Percentiles rank a stretch among this genome's conserved stretches.
Conservation (phyloP, 1,140 invertebrate species). For the Homarus americanus region DNA sequence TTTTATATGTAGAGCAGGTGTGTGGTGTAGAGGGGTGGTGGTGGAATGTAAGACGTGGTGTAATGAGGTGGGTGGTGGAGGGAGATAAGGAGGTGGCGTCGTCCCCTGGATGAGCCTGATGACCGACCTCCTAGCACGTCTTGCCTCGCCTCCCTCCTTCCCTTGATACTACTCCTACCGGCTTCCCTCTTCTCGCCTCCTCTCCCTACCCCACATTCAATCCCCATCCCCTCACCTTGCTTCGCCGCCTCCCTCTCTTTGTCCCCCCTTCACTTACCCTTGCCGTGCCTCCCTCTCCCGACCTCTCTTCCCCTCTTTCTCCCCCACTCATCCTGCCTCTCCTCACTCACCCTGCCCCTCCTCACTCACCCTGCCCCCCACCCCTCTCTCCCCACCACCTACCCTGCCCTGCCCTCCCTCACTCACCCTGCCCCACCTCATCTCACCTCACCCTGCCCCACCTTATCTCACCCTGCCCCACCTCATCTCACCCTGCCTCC, state of each 20-base stretch:
- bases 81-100: too few relatives aligned
- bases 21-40: too few relatives aligned
- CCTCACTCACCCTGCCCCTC: neutral
- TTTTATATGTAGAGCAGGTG: too few relatives aligned
- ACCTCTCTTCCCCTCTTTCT: slow-evolving; percentile 24
- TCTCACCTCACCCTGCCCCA: neutral
- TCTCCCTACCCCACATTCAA: neutral
- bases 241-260: slow-evolving; percentile 5
- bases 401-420: neutral
- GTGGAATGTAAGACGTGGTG: too few relatives aligned
- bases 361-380: neutral
- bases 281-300: slow-evolving; percentile 12
- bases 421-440: neutral
- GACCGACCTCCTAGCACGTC: too few relatives aligned
- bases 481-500: neutral
- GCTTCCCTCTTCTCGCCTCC: slow-evolving; percentile 8
- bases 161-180: neutral
- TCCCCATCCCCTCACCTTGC: neutral
- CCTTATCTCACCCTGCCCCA: neutral
- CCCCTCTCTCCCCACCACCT: neutral
- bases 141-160: neutral
- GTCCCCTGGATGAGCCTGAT: too few relatives aligned
- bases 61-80: neutral
- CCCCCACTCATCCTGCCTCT: slow-evolving; percentile 29
- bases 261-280: slow-evolving; percentile 13